Conservation (phyloP, 2,113 vertebrate genomes). For the Megaptera novaeangliae region DNA sequence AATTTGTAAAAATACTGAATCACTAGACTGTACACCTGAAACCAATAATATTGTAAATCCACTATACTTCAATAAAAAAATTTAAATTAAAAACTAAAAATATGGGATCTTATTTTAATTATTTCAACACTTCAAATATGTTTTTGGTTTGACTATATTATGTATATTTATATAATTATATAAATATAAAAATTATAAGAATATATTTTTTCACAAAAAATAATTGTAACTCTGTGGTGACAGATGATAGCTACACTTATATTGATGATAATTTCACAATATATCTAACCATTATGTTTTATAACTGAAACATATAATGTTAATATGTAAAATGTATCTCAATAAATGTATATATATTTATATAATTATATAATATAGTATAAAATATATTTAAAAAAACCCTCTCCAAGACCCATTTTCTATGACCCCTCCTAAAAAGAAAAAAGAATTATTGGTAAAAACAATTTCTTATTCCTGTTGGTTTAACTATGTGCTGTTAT, state of each 20-base stretch:
- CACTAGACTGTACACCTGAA: neutral
- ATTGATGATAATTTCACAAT: neutral
- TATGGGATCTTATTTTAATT: neutral
- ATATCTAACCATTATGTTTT: neutral
- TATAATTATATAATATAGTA: neutral
- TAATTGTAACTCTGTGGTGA: neutral
- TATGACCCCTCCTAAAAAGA: neutral
- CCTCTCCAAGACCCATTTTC: neutral
- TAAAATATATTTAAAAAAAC: neutral
- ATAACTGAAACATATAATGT: neutral
- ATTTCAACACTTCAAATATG: neutral
- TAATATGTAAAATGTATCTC: neutral
- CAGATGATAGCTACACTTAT: neutral
- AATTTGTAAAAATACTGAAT: neutral
- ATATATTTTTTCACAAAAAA: neutral
- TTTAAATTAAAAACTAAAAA: neutral
- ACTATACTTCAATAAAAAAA: neutral
- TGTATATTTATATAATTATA: neutral
- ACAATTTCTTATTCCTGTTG: neutral
- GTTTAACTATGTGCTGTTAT: neutral
- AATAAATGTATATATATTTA: neutral
- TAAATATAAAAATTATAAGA: neutral
- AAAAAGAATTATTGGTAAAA: neutral
- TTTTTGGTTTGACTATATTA: neutral
- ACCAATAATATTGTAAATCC: neutral